A percentile compares a stretch with the other conserved stretches of the same genome.
phyloP scores from a whole-genome alignment of 1,140 invertebrate species.

The Orius insidiosus region DNA sequence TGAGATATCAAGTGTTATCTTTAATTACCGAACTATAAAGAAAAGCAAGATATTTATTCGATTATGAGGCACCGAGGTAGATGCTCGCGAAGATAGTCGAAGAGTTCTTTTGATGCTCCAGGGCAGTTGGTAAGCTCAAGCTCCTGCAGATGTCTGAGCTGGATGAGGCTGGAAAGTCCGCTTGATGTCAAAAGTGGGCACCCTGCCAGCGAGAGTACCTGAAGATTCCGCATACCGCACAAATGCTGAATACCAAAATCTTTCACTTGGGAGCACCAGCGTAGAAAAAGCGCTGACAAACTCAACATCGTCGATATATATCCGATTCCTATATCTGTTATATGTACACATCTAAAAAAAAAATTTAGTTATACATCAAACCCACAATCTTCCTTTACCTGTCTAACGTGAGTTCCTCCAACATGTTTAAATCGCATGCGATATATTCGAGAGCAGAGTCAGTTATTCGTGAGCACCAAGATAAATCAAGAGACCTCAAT shows the following conservation, averaged over 20 bases:
- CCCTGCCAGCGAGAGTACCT: no score
- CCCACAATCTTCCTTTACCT: conserved; percentile 37
- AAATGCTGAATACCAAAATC: conserved; percentile 91
- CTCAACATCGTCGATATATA: no score
- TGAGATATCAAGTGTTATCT: no score
- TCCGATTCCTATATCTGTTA: no score
- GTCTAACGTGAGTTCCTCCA: conserved; percentile 84
- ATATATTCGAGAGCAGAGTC: conserved; percentile 90
- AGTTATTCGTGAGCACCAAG: conserved; percentile 89
- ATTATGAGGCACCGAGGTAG: conserved; percentile 76
- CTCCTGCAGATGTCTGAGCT: no score
- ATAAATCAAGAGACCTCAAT: conserved; percentile 72
- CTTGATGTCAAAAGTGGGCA: no score
- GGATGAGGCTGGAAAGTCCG: no score
- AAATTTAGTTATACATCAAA: background rate
- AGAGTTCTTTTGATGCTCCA: conserved; percentile 71
- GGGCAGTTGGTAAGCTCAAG: no score
- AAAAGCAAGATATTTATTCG: no score
- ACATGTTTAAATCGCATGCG: no score
- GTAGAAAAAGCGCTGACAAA: conserved; percentile 73
- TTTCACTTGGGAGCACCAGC: conserved; percentile 86
- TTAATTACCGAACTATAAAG: no score
- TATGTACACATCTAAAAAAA: conserved; percentile 70
- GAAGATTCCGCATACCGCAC: conserved; percentile 79
- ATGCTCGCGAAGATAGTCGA: conserved; percentile 81